Evolutionary conservation across 2,888 invertebrate species (phyloP).

Genomic region (Hecatera dysodea): DNA sequence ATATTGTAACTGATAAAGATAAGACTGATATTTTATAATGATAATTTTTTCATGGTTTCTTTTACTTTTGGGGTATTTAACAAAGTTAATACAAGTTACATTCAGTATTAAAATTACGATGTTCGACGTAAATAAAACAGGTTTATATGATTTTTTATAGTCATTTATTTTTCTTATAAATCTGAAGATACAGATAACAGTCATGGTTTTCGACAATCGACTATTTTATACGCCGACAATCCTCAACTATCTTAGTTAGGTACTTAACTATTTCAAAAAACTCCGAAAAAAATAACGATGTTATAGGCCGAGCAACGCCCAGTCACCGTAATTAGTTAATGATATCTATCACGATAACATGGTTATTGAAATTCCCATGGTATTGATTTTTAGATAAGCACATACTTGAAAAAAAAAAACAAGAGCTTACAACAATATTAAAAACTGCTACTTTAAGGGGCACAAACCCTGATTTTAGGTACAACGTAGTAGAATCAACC

Average conservation of each 20-base stretch:
- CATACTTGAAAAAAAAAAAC: neutral
- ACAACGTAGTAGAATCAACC: conserved; percentile 4
- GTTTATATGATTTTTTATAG: neutral
- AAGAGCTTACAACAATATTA: neutral
- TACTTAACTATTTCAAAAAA: conserved; percentile 9
- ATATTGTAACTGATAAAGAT: conserved; percentile 9
- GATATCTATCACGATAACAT: neutral
- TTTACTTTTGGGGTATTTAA: neutral
- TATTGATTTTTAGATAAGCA: conserved; percentile 7
- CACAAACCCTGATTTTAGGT: neutral
- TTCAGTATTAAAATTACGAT: neutral
- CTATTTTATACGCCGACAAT: neutral
- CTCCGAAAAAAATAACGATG: neutral
- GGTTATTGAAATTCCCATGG: neutral
- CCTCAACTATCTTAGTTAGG: neutral
- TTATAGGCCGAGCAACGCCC: neutral
- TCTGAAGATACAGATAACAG: neutral
- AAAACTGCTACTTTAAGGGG: neutral
- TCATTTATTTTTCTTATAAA: conserved; percentile 25
- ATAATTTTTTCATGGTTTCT: neutral
- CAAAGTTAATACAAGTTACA: neutral
- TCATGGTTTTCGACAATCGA: neutral
- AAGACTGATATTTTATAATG: conserved; percentile 4
- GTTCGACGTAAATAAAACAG: conserved; percentile 27
- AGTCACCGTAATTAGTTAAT: neutral